Conservation (phyloP, 2,888 invertebrate species). For the Drosophila macrothrix region DNA sequence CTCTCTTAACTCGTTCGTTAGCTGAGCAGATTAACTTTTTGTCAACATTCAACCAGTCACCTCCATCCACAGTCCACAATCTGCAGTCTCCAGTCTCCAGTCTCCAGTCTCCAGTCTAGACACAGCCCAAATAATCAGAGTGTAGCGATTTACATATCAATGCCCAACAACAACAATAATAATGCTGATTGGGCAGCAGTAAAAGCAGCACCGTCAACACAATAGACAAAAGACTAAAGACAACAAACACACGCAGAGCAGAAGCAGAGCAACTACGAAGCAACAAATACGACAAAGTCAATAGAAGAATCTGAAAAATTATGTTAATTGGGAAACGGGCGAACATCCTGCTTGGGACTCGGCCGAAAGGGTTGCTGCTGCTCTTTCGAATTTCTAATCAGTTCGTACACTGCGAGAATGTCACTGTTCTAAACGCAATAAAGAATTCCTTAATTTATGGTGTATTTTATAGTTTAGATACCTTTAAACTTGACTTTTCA, state of each 20-base stretch:
- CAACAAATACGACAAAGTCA: slow-evolving; percentile 41
- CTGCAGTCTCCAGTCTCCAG: background rate
- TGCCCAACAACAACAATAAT: slow-evolving; percentile 21
- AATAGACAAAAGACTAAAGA: slow-evolving; percentile 16
- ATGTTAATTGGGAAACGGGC: slow-evolving; percentile 56
- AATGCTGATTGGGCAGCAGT: slow-evolving; percentile 56
- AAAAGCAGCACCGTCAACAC: slow-evolving; percentile 12
- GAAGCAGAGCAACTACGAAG: slow-evolving; percentile 12
- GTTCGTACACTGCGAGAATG: slow-evolving; percentile 5
- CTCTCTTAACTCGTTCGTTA: slow-evolving; percentile 28
- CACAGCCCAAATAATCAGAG: slow-evolving; percentile 10
- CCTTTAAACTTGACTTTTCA: background rate
- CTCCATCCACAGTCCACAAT: background rate
- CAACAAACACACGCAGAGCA: slow-evolving; percentile 26
- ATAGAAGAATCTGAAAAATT: slow-evolving; percentile 44
- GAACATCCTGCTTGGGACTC: slow-evolving; percentile 49
- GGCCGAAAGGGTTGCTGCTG: slow-evolving; percentile 48
- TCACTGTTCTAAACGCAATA: background rate
- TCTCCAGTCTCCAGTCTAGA: slow-evolving; percentile 4
- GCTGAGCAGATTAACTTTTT: slow-evolving; percentile 9
- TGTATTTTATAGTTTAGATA: background rate
- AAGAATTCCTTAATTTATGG: background rate
- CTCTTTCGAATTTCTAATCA: slow-evolving; percentile 6
- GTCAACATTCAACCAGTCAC: slow-evolving; percentile 2
- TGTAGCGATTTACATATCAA: slow-evolving; percentile 63